A percentile compares a stretch with the other conserved stretches of the same genome.
These are phyloP conservation scores for Colistium nudipinnis DNA, from an alignment of 2,113 vertebrate species.

Conservation along the genomic window DNA sequence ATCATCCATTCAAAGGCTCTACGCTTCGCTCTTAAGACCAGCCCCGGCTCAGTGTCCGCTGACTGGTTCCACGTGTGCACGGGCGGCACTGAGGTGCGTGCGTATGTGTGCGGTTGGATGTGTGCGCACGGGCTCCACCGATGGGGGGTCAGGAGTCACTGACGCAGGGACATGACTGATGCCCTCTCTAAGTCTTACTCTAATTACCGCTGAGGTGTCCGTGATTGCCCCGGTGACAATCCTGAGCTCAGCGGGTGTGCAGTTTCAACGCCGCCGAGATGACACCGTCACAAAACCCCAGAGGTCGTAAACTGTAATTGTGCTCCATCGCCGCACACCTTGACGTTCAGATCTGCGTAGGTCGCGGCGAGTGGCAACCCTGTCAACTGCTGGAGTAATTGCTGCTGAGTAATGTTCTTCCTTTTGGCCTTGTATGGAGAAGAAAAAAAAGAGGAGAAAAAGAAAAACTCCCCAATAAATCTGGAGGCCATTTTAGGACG, in stretches of 20 bases:
- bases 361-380: conserved; percentile 61
- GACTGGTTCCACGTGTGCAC: conserved; percentile 80
- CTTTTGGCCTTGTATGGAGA: conserved; percentile 50
- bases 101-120: neutral
- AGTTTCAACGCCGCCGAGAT: conserved; percentile 62
- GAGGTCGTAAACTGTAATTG: conserved; percentile 65
- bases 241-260: conserved; percentile 56
- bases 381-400: conserved; percentile 72
- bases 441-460: conserved; percentile 35
- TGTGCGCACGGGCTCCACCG: conserved; percentile 19
- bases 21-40: conserved; percentile 73
- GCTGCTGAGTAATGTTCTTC: conserved; percentile 75
- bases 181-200: conserved; percentile 70
- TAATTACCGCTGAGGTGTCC: conserved; percentile 77
- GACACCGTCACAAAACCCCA: conserved; percentile 62
- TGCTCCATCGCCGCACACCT: conserved; percentile 72
- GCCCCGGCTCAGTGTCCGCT: conserved; percentile 64
- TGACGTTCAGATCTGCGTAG: conserved; percentile 70
- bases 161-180: conserved; percentile 66
- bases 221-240: conserved; percentile 70
- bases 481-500: conserved; percentile 78
- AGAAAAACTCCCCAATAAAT: conserved; percentile 66
- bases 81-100: conserved; percentile 60
- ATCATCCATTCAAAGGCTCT: conserved; percentile 77
- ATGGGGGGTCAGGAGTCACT: conserved; percentile 77